Evolutionary conservation across 2,888 invertebrate species (phyloP).

Genomic region (Uloborus plumipes): DNA sequence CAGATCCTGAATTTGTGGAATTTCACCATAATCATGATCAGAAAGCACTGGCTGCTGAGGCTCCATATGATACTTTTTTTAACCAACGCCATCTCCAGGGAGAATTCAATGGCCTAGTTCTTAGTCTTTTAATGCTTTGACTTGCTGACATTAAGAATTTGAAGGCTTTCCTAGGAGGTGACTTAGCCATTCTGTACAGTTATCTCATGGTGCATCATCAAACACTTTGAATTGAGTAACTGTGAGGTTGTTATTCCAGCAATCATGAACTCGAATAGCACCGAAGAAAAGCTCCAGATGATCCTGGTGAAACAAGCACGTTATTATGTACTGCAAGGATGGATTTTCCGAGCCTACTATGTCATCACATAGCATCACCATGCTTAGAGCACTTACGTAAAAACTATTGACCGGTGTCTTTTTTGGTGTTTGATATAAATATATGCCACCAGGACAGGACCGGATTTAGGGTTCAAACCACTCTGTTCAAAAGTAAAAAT

Average conservation of each 20-base stretch:
- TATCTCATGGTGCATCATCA: not conserved
- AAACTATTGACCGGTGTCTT: not conserved
- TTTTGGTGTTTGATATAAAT: not conserved
- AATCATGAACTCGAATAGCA: not conserved
- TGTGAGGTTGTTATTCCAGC: not conserved
- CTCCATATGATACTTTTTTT: not conserved
- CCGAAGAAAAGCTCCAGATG: slow-evolving; percentile 1
- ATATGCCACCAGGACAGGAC: not conserved
- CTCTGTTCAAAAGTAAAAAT: too few relatives aligned
- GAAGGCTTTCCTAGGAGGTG: not conserved
- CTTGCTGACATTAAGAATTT: not conserved
- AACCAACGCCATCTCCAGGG: not conserved
- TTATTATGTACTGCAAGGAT: not conserved
- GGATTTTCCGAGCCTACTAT: not conserved
- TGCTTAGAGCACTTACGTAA: not conserved
- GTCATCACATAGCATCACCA: not conserved
- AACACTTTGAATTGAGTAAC: not conserved
- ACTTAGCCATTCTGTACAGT: not conserved
- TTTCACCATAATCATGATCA: not conserved
- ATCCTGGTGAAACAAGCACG: not conserved
- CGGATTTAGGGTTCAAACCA: too few relatives aligned
- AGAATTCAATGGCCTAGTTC: not conserved
- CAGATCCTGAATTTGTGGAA: not conserved
- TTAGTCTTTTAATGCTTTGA: not conserved
- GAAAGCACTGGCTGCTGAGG: not conserved